phyloP scores from a whole-genome alignment of 2,797 vertebrate species.

The Tympanoctomys barrerae region DNA sequence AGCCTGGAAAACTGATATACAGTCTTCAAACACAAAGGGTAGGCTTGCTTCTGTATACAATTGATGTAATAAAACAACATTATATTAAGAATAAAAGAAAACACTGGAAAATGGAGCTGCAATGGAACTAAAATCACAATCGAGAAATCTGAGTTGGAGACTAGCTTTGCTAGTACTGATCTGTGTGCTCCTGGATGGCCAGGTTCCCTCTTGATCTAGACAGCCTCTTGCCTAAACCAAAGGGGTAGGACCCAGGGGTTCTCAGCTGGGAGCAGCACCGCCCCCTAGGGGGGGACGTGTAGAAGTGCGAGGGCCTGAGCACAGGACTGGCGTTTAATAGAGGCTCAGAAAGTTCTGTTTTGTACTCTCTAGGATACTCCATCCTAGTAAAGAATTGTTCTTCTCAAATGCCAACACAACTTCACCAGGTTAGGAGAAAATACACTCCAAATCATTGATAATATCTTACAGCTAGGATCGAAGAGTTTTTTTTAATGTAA shows the following conservation, averaged over 20 bases:
- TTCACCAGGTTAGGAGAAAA: background rate
- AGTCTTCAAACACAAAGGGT: conserved; percentile 46
- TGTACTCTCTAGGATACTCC: background rate
- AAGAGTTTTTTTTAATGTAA: background rate
- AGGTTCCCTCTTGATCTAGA: background rate
- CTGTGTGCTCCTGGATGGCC: background rate
- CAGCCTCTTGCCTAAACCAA: background rate
- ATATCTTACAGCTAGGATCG: background rate
- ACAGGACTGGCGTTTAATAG: background rate
- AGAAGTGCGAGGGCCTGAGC: background rate
- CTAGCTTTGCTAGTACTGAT: background rate
- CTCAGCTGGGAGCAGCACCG: background rate
- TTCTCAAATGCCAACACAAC: background rate
- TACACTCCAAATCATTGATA: background rate
- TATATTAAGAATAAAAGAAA: background rate
- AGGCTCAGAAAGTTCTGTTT: background rate
- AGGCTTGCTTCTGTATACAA: background rate
- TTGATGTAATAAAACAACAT: conserved; percentile 48
- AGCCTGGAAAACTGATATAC: conserved; percentile 35
- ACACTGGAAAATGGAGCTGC: background rate
- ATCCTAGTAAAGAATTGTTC: background rate
- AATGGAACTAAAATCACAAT: conserved; percentile 43
- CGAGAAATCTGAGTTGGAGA: background rate
- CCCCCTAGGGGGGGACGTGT: background rate
- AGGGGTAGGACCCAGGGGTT: background rate